Evolutionary conservation across 2,113 vertebrate genomes (phyloP).

Genomic region (Morphnarchus princeps): DNA sequence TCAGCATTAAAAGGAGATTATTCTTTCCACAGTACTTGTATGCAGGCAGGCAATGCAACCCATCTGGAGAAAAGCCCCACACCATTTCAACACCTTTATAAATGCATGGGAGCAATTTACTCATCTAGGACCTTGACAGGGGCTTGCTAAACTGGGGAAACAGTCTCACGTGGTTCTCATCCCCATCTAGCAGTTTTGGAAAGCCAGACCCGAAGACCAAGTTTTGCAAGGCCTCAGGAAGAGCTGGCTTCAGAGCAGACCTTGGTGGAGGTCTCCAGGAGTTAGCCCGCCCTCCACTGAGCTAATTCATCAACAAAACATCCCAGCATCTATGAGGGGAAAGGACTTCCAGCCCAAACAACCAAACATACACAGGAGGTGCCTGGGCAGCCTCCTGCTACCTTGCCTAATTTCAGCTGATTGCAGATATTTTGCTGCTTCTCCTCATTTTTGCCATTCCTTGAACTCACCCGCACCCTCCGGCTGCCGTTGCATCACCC

Average conservation of each 20-base stretch:
- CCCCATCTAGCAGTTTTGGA: neutral
- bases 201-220: neutral
- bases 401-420: neutral
- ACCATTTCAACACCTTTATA: neutral
- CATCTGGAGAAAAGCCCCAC: neutral
- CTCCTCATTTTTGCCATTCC: neutral
- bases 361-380: neutral
- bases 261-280: neutral
- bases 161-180: neutral
- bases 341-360: neutral
- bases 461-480: neutral
- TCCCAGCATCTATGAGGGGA: neutral
- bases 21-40: neutral
- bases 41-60: neutral
- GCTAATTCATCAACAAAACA: neutral
- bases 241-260: neutral
- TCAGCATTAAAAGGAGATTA: neutral
- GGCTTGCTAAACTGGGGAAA: neutral
- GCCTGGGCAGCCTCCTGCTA: neutral
- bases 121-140: neutral
- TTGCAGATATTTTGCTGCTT: neutral
- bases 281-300: neutral
- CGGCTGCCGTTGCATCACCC: rapidly evolving
- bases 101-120: neutral
- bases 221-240: neutral